Evolutionary conservation across 2,888 invertebrate species (phyloP).

Genomic region (Poecilus cupreus): DNA sequence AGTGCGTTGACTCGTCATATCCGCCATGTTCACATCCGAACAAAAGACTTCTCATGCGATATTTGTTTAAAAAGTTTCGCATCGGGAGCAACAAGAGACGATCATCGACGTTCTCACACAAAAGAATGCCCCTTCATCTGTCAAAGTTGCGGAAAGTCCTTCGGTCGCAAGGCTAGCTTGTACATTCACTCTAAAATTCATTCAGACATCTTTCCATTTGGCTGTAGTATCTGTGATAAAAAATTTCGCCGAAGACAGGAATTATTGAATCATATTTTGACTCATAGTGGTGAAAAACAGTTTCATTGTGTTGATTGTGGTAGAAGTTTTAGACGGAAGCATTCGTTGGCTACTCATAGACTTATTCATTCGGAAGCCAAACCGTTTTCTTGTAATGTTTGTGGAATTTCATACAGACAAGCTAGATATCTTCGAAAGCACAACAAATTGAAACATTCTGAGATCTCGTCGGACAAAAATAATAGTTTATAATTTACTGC

Average conservation of each 20-base stretch:
- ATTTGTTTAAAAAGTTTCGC: constrained; percentile 69
- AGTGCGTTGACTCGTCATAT: constrained; percentile 70
- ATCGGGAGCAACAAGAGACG: constrained; percentile 73
- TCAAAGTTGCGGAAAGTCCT: constrained; percentile 75
- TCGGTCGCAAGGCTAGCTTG: constrained; percentile 74
- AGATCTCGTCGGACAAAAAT: too few relatives aligned
- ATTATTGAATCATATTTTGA: constrained; percentile 74
- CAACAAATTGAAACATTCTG: constrained; percentile 47
- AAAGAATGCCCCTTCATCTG: constrained; percentile 74
- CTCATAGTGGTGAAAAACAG: constrained; percentile 76
- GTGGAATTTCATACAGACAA: constrained; percentile 72
- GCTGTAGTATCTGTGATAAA: constrained; percentile 73
- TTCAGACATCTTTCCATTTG: constrained; percentile 71
- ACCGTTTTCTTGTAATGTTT: constrained; percentile 70
- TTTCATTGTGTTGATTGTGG: constrained; percentile 75
- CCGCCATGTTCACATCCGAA: constrained; percentile 69
- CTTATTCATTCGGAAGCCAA: constrained; percentile 70
- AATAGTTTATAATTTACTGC: too few relatives aligned
- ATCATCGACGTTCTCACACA: constrained; percentile 75
- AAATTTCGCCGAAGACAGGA: constrained; percentile 75
- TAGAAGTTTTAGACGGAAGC: constrained; percentile 73
- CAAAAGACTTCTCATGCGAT: constrained; percentile 69
- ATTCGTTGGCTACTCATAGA: constrained; percentile 71
- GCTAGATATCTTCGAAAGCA: constrained; percentile 72
- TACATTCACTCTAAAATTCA: constrained; percentile 73